Evolutionary conservation across 2,888 invertebrate genomes (phyloP), one percentile per base, ranked within the genome.

Genomic region (Diplazon laetatorius): DNA sequence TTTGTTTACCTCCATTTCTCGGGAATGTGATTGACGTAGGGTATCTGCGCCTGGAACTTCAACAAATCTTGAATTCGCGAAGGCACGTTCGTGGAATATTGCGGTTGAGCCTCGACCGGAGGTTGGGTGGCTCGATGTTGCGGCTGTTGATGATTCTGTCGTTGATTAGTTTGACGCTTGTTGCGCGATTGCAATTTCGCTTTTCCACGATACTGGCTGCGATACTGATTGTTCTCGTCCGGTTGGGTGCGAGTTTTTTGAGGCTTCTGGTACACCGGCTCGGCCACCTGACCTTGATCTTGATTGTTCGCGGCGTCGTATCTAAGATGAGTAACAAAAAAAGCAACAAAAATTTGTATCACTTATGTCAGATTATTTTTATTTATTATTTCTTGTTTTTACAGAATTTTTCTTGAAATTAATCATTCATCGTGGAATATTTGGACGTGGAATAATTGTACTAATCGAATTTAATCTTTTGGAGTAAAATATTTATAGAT

Each of bases 201-300:
- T 70, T 85, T 87, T 6, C 79, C 80, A 10, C 84, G 84, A 70
- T 87, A 87, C 30, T 82, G 84, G 48, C 80, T 82, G 4, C 86
- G 85, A 16, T 84, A 82, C 76, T 80, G 80, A 48, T 83, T 82
- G 57, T 82, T 78, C 48, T 82, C 81, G 76, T 72, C 70, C 10
- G 70, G 81, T 5, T 83, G 83, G 1, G 57, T 55, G 6, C 84
- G 82, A 0, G 83, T 44, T 80, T 52, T 18, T 83, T 76, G 71
- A 77, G 84, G 68, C 68, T 84, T 30, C 72, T 77, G 83, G 62
- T 86, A 86, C 12, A 85, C 84, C 18, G 82, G 82, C 30, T 82
- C 81, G 30, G 84, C 84, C 35, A 83, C 80, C 35, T 82, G 76
- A 0, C 85, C 86, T 55, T 85, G 86, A 0, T 76, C 80, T 10